phyloP scores from a whole-genome alignment of 2,888 invertebrate genomes.

The Tupiocoris notatus region DNA sequence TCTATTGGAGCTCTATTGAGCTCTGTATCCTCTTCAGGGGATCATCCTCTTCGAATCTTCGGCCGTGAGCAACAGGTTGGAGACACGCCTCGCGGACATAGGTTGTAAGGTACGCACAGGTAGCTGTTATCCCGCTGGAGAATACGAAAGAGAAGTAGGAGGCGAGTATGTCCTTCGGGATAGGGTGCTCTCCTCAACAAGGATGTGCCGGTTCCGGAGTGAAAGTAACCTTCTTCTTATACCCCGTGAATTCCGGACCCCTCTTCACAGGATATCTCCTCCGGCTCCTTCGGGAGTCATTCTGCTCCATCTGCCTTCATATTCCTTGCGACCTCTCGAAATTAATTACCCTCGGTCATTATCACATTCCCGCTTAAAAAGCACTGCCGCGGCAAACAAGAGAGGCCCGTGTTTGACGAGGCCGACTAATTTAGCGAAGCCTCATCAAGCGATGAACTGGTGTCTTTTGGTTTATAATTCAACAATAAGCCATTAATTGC shows the following conservation, averaged over 20 bases:
- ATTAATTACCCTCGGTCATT: neutral
- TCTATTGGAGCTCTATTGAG: neutral
- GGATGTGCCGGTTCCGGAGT: conserved; percentile 42
- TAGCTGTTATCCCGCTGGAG: neutral
- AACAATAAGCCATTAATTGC: no score
- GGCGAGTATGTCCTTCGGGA: conserved; percentile 22
- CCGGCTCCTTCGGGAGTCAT: neutral
- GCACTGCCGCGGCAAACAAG: neutral
- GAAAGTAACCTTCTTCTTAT: conserved; percentile 38
- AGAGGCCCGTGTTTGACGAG: no score
- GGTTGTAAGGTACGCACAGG: neutral
- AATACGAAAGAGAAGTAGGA: neutral
- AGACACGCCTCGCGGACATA: neutral
- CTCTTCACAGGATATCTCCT: conserved; percentile 1
- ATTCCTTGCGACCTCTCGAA: neutral
- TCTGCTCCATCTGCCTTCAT: neutral
- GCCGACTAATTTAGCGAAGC: no score
- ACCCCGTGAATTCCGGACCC: conserved; percentile 30
- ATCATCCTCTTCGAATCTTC: neutral
- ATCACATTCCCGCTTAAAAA: neutral
- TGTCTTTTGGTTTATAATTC: no score
- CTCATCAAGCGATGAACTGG: no score
- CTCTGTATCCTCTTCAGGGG: neutral
- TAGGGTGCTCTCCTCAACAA: conserved; percentile 22
- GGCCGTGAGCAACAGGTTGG: neutral